Evolutionary conservation across 2,888 invertebrate genomes (phyloP).

Genomic region (Drosophila percnosoma): DNA sequence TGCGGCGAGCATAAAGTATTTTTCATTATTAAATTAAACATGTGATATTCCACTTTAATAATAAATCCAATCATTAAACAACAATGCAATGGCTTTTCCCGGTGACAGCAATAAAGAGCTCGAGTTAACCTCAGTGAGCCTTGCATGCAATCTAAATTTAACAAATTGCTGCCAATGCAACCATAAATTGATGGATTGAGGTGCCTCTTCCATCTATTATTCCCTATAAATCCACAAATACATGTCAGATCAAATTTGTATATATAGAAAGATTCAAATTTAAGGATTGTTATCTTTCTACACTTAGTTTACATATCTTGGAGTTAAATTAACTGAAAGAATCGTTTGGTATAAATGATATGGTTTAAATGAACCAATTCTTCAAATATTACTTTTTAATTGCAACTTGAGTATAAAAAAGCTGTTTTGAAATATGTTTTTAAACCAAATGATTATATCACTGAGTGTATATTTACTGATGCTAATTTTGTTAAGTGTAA

Average conservation of each 20-base stretch:
- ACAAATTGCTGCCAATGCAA: slow-evolving; percentile 1
- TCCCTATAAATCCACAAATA: neutral
- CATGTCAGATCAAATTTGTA: neutral
- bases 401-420: neutral
- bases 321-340: neutral
- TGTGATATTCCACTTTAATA: slow-evolving; percentile 36
- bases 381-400: neutral
- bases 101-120: slow-evolving; percentile 6
- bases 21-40: slow-evolving; percentile 66
- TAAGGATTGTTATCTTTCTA: neutral
- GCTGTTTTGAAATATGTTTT: neutral
- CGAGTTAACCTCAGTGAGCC: slow-evolving; percentile 17
- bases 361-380: neutral
- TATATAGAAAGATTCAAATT: neutral
- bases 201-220: neutral
- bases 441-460: neutral
- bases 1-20: slow-evolving; percentile 38
- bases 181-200: slow-evolving; percentile 2
- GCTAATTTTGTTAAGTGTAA: neutral
- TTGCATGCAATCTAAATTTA: slow-evolving; percentile 16
- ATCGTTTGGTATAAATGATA: neutral
- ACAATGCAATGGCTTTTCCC: slow-evolving; percentile 10
- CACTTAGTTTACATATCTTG: neutral
- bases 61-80: slow-evolving; percentile 35
- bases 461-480: neutral